Evolutionary conservation across 2,888 invertebrate species (phyloP).

Genomic region (Syrista parreyssii): DNA sequence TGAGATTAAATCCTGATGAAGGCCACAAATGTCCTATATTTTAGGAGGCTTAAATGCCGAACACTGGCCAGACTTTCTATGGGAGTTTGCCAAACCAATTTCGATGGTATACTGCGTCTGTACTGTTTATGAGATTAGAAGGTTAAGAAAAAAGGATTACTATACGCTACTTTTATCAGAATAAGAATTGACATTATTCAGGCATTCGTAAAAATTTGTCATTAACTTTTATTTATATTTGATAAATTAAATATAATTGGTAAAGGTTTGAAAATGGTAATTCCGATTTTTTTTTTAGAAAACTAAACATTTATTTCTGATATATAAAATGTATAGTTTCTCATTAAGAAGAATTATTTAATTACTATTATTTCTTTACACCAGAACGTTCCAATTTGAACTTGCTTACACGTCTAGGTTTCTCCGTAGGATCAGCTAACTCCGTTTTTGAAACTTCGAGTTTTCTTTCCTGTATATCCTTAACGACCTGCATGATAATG

Average conservation of each 20-base stretch:
- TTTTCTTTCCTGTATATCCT: conserved; percentile 47
- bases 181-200: not conserved
- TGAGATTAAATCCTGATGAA: not conserved
- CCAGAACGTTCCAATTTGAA: conserved; percentile 49
- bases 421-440: conserved; percentile 15
- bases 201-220: not conserved
- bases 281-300: not conserved
- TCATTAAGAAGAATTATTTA: not conserved
- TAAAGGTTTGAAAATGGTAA: not conserved
- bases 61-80: not conserved
- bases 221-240: not conserved
- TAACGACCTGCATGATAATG: conserved; percentile 41
- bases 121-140: not conserved
- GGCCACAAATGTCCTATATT: not conserved
- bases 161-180: not conserved
- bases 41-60: not conserved
- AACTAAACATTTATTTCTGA: not conserved
- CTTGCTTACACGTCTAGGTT: conserved; percentile 45
- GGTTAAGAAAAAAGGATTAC: not conserved
- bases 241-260: not conserved
- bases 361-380: not conserved
- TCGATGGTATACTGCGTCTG: not conserved
- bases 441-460: conserved; percentile 14
- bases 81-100: not conserved
- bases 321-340: not conserved